Base-by-base conservation (phyloP, 1,140 invertebrate genomes). In the Drepana arcuata region DNA sequence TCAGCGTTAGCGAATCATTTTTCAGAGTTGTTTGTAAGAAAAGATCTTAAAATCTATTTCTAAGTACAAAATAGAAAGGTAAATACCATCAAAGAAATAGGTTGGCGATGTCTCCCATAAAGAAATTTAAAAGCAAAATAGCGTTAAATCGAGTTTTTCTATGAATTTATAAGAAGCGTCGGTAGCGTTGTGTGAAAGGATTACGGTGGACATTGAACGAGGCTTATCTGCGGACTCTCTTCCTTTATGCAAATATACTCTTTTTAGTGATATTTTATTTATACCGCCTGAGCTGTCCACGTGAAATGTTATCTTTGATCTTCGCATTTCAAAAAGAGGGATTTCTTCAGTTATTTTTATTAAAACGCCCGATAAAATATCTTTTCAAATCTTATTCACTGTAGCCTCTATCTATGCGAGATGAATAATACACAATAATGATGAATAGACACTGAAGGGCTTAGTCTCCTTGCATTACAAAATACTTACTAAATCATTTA, bases 181-280 rank as follows among this genome's bases (percentile, higher is more conserved):
- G 68, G 34, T 67, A 68, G 65, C 66, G 57, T 64, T 64, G 56
- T 39, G 40, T 42, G 41, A 49, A 44, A 35, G 41, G 41, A 49
- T 49, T 49, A 53, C 42, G 44, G 46, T 46, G 38, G 37, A 65
- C 63, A 34, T 33, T 43, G 29, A 28, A 16, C 29, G 46, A 45
- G 46, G 57, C 62, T 79, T 79, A 79, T 79, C 74, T 61, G 40
- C 42, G 46, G 55, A 49, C 49, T 48, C 45, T 44, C 63, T 57
- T 61, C 75, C 74, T 68, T 21, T 21, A 21, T 5, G 9, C 10
- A 26, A 26, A 10, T 72, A 62, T 63, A 72, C 60, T 72, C 69
- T 78, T 78, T 79, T 57, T 67, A 66, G 61, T 66, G 48, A 70
- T 74, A 77, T 74, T 79, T 73, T 71, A 73, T 74, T 75, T 67